Evolutionary conservation across 1,140 invertebrate genomes (phyloP).

Genomic region (Conus ventricosus): DNA sequence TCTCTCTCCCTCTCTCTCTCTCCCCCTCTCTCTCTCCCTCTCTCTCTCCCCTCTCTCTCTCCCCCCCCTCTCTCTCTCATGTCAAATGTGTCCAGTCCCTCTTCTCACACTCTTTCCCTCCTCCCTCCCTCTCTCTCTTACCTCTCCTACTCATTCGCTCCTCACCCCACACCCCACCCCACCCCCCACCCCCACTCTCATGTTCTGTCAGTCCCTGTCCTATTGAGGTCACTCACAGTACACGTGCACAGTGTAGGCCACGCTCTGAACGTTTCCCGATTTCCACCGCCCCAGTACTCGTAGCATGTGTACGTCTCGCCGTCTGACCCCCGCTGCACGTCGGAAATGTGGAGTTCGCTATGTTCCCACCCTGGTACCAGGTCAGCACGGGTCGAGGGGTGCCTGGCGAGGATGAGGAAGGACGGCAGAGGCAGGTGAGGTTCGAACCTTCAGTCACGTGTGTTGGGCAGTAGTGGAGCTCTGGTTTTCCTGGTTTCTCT

Average conservation of each 20-base stretch:
- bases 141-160: too few species aligned
- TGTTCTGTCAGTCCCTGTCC: too few species aligned
- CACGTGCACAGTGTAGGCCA: not conserved
- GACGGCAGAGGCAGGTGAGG: not conserved
- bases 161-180: too few species aligned
- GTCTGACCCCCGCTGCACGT: not conserved
- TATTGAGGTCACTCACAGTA: not conserved
- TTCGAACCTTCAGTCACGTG: not conserved
- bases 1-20: too few species aligned
- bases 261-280: not conserved
- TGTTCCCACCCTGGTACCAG: not conserved
- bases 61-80: too few species aligned
- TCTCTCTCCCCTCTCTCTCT: too few species aligned
- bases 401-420: not conserved
- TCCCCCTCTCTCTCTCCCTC: too few species aligned
- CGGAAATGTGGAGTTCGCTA: not conserved
- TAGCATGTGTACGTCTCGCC: not conserved
- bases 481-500: not conserved
- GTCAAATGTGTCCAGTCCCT: too few species aligned
- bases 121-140: too few species aligned
- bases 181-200: too few species aligned
- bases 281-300: not conserved
- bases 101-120: too few species aligned
- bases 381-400: not conserved
- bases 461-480: not conserved